These are phyloP conservation scores for Drosophila nr. fundita DNA, from an alignment of 2,888 invertebrate species.

Conservation along the genomic window DNA sequence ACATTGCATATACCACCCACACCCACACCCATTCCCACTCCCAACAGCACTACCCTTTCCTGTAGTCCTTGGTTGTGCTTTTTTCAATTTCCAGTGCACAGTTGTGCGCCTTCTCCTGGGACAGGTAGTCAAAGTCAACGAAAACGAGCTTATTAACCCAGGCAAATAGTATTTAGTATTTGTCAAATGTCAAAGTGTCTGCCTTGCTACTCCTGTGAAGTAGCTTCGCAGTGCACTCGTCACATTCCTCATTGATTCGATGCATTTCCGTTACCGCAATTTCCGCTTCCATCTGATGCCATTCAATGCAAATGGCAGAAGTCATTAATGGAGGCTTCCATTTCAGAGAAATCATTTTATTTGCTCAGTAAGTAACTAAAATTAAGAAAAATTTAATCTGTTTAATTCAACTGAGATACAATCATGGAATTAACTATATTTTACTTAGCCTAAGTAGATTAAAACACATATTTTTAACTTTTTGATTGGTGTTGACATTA, in stretches of 20 bases:
- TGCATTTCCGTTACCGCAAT: conserved; percentile 56
- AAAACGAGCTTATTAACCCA: conserved; percentile 77
- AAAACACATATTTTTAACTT: neutral
- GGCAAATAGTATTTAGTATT: conserved; percentile 80
- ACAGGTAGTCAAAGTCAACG: conserved; percentile 62
- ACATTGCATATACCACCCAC: conserved; percentile 17
- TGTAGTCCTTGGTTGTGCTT: conserved; percentile 25
- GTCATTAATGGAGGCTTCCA: conserved; percentile 35
- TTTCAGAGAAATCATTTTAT: neutral
- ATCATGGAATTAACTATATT: neutral
- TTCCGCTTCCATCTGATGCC: conserved; percentile 42
- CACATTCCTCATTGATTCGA: conserved; percentile 33
- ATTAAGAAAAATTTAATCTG: neutral
- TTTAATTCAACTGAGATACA: neutral
- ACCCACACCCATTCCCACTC: neutral
- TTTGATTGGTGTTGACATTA: neutral
- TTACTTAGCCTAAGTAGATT: neutral
- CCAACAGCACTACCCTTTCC: neutral
- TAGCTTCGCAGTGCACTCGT: conserved; percentile 31
- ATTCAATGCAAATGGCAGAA: conserved; percentile 12
- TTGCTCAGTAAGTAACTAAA: neutral
- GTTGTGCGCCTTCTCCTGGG: conserved; percentile 33
- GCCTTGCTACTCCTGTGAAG: conserved; percentile 1
- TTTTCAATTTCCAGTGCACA: conserved; percentile 8
- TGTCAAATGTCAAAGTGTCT: conserved; percentile 71